Percentiles rank a stretch among this genome's conserved stretches.
These are phyloP conservation scores for Zaprionus africanus DNA, from an alignment of 1,140 invertebrate genomes.

Conservation along the genomic window DNA sequence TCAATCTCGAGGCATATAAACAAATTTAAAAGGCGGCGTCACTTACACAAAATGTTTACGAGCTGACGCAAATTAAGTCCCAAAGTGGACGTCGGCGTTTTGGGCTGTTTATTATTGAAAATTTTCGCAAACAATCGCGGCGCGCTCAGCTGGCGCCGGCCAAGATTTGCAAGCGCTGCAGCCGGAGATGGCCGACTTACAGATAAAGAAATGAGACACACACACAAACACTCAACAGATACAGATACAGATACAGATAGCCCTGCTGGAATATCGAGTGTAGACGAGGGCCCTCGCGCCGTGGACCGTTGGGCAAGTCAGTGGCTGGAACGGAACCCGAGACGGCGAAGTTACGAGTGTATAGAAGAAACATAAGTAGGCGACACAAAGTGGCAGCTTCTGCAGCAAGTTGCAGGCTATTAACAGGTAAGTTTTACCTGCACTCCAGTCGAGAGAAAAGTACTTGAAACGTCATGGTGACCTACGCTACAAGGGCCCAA, in stretches of 20 bases:
- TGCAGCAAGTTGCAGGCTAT: constrained; percentile 52
- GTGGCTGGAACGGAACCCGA: constrained; percentile 47
- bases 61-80: constrained; percentile 62
- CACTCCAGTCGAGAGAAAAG: not conserved
- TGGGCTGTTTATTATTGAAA: constrained; percentile 70
- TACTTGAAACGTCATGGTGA: constrained; percentile 6
- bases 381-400: constrained; percentile 30
- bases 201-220: constrained; percentile 7
- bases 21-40: constrained; percentile 50
- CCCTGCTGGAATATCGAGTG: not conserved
- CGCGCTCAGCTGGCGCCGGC: constrained; percentile 46
- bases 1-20: constrained; percentile 53
- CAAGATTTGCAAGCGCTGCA: constrained; percentile 54
- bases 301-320: constrained; percentile 63
- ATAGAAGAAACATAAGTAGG: constrained; percentile 30
- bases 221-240: constrained; percentile 21
- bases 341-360: constrained; percentile 14
- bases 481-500: constrained; percentile 17
- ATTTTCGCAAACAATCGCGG: constrained; percentile 61
- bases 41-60: constrained; percentile 40
- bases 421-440: constrained; percentile 44
- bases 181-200: constrained; percentile 22
- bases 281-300: constrained; percentile 33
- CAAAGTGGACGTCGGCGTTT: constrained; percentile 56
- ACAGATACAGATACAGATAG: constrained; percentile 39